Evolutionary conservation across 2,888 invertebrate genomes (phyloP), one percentile per base, ranked within the genome.

Genomic region (Phymatocera aterrima): DNA sequence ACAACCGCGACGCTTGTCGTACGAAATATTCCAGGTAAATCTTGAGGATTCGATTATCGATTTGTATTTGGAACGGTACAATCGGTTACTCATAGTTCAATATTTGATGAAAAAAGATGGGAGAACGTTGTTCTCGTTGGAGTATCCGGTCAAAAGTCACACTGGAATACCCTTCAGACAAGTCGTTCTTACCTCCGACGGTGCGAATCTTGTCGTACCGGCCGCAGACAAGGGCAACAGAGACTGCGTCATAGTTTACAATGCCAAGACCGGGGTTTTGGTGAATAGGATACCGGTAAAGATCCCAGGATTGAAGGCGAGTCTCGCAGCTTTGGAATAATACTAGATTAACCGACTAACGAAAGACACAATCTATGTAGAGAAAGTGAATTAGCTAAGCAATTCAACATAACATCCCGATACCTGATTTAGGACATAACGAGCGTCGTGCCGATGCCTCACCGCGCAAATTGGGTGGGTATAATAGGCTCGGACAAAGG

Each of bases 401-500:
- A 77, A 92, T 79, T 75, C 81, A n/a, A n/a, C n/a, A n/a, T n/a
- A n/a, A n/a, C n/a, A n/a, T n/a, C n/a, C n/a, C n/a, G n/a, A n/a
- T n/a, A n/a, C n/a, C n/a, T n/a, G n/a, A n/a, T 87, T n/a, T 82
- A 95, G 91, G 97, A 97, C 88, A 95, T 97, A 86, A 92, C 94
- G 81, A 93, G 93, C 0, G 91, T 97, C 68, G 94, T 96, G 4
- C 95, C 97, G 0, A 93, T 97, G 92, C 97, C 97, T 0, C 96
- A 97, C 88, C 97, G 97, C 88, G 93, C 95, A 0, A 93, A 96
- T 80, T 95, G 97, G 92, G 93, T 98, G 5, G 98, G 97, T 0
- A 94, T 98, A 0, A 95, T 98, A 3, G 97, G 97, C 77, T 94
- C 94, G 8, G 98, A 98, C 85, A 98, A 98, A 89, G 96, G 96